Percentiles rank a stretch among this genome's conserved stretches.
Conservation (phyloP, 2,888 invertebrate genomes). For the Rhaphigaster nebulosa region DNA sequence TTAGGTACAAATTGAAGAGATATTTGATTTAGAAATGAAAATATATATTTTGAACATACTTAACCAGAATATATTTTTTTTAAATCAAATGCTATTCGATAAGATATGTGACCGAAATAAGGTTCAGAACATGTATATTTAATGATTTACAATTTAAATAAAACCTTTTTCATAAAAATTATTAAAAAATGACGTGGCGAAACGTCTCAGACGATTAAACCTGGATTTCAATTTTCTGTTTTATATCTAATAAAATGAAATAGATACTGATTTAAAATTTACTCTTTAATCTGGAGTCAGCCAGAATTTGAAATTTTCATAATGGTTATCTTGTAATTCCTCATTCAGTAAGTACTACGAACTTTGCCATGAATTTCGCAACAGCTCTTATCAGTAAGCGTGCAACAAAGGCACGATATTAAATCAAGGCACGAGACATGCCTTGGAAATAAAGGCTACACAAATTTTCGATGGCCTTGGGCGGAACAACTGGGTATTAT, state of each 20-base stretch:
- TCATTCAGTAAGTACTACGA: background rate
- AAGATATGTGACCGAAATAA: no score
- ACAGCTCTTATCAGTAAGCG: background rate
- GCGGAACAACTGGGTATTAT: background rate
- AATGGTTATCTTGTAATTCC: background rate
- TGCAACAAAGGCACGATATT: background rate
- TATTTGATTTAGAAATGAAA: no score
- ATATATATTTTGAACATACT: no score
- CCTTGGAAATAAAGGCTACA: background rate
- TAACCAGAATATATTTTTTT: no score
- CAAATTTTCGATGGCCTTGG: background rate
- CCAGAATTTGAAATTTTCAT: background rate
- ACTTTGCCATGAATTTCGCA: background rate
- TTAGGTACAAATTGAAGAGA: no score
- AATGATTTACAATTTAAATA: no score
- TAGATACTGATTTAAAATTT: background rate
- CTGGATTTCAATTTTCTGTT: no score
- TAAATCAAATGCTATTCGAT: no score
- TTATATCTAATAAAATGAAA: background rate
- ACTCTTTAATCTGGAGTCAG: background rate
- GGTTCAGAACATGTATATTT: no score
- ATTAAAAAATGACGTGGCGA: no score
- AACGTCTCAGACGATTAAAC: no score
- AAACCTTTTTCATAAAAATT: no score
- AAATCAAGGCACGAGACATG: slow-evolving; percentile 1